Evolutionary conservation across 1,140 invertebrate genomes (phyloP).

Genomic region (Ips nitidus): DNA sequence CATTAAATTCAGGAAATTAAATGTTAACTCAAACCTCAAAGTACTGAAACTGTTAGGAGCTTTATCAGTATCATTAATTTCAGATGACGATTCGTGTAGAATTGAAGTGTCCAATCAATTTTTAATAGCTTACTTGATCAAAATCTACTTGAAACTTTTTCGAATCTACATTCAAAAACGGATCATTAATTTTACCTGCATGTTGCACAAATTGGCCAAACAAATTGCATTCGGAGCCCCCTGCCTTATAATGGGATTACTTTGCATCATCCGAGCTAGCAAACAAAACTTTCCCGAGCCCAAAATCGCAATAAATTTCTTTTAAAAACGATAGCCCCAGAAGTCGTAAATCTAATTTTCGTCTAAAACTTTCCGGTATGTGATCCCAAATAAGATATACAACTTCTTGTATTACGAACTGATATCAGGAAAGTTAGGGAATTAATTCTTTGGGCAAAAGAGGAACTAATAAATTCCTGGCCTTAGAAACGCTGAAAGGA

Average conservation of each 20-base stretch:
- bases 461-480: conserved; percentile 12
- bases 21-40: no score
- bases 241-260: not conserved
- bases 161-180: not conserved
- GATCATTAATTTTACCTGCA: not conserved
- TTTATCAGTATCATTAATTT: no score
- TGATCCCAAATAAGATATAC: conserved; percentile 27
- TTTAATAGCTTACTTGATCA: not conserved
- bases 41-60: no score
- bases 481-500: not conserved
- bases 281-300: not conserved
- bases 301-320: conserved; percentile 24
- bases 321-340: conserved; percentile 14
- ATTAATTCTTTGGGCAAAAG: conserved; percentile 11
- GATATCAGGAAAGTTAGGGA: conserved; percentile 18
- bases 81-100: no score
- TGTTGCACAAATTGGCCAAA: not conserved
- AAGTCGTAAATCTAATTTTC: conserved; percentile 29
- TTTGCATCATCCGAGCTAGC: not conserved
- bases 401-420: conserved; percentile 10
- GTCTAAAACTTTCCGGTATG: conserved; percentile 25
- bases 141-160: not conserved
- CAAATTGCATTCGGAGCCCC: no score
- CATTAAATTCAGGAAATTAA: no score
- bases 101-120: no score